Percentiles rank a stretch among this genome's conserved stretches.
phyloP scores from a whole-genome alignment of 2,888 invertebrate genomes.

The Nemurella pictetii region DNA sequence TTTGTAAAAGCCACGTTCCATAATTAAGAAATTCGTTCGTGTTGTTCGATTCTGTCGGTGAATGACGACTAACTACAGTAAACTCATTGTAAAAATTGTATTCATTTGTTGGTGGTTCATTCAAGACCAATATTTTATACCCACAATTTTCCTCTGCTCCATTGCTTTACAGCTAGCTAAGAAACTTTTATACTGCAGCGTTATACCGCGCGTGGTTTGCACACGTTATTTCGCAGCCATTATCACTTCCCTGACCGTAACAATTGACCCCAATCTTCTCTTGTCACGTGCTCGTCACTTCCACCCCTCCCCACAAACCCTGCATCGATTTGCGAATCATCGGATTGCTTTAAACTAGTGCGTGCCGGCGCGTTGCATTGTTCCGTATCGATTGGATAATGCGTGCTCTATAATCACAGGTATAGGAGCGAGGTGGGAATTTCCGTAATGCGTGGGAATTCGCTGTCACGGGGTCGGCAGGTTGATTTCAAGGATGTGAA shows the following conservation, averaged over 20 bases:
- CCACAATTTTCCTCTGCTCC: too few species aligned
- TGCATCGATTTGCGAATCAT: background rate
- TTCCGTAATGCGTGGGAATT: background rate
- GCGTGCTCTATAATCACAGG: background rate
- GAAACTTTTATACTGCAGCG: too few species aligned
- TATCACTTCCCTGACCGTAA: background rate
- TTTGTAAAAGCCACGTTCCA: too few species aligned
- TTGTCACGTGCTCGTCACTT: background rate
- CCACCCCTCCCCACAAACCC: background rate
- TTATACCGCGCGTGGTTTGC: too few species aligned
- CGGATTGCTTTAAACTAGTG: background rate
- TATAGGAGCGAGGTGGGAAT: background rate
- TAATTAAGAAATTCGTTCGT: too few species aligned
- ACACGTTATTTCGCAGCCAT: background rate
- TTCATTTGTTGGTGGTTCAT: too few species aligned
- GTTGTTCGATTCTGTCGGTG: too few species aligned
- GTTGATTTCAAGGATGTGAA: too few species aligned
- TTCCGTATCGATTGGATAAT: background rate
- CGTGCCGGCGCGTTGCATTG: background rate
- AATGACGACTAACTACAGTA: too few species aligned
- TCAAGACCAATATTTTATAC: too few species aligned
- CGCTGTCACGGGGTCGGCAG: background rate
- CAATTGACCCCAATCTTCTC: background rate
- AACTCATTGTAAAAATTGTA: too few species aligned
- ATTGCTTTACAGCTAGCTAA: too few species aligned